phyloP scores from a whole-genome alignment of 1,140 invertebrate species.

The Aradophagus sp. region DNA sequence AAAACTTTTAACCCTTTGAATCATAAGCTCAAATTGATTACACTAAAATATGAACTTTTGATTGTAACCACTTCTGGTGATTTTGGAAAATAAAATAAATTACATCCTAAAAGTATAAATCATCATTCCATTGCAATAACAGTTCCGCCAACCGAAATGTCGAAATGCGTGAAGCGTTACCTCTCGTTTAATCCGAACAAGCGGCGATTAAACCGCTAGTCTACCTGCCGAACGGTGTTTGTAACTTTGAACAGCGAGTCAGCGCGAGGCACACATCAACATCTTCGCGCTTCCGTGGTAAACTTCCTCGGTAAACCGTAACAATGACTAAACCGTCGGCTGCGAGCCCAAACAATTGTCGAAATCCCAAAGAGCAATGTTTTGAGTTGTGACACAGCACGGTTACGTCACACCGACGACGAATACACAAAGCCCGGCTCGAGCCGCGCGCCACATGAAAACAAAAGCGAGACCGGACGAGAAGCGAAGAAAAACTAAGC shows the following conservation, averaged over 20 bases:
- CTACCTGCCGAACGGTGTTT: slow-evolving; percentile 1
- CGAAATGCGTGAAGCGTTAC: slow-evolving; percentile 4
- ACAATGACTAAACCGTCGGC: slow-evolving; percentile 10
- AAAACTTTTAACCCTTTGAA: no score
- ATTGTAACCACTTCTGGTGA: no score
- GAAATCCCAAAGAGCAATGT: slow-evolving; percentile 38
- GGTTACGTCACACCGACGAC: slow-evolving; percentile 48
- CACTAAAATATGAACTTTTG: no score
- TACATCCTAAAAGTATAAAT: no score
- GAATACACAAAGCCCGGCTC: no score
- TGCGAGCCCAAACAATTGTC: slow-evolving; percentile 33
- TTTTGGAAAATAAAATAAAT: no score
- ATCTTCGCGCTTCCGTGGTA: slow-evolving; percentile 21
- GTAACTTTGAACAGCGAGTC: slow-evolving; percentile 16
- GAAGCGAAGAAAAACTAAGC: no score
- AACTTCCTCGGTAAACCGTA: slow-evolving; percentile 28
- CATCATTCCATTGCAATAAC: no score
- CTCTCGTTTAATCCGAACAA: slow-evolving; percentile 27
- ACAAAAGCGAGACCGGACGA: no score
- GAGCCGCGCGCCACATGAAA: no score
- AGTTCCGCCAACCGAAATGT: no score
- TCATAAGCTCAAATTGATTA: no score
- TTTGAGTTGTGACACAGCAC: slow-evolving; percentile 39
- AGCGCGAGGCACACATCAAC: slow-evolving; percentile 15
- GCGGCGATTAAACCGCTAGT: slow-evolving; percentile 7